phyloP scores from a whole-genome alignment of 2,113 vertebrate species.

The Festucalex cinctus region DNA sequence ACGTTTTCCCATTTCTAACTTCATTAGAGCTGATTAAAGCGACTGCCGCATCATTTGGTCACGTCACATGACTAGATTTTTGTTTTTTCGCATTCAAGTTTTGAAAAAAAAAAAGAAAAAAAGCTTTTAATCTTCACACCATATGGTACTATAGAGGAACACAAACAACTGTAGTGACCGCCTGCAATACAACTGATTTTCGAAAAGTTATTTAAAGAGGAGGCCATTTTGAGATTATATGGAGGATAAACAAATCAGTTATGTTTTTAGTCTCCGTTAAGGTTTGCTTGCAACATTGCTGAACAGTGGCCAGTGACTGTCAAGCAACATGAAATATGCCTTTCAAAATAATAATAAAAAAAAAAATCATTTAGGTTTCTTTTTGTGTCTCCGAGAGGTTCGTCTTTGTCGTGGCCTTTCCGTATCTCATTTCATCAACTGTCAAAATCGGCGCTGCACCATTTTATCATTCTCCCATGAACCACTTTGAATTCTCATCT shows the following conservation, averaged over 20 bases:
- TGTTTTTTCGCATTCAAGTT: not conserved
- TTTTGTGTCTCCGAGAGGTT: slow-evolving; percentile 53
- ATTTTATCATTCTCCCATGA: slow-evolving; percentile 44
- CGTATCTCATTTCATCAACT: slow-evolving; percentile 49
- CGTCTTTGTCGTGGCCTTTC: slow-evolving; percentile 41
- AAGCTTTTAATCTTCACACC: slow-evolving; percentile 40
- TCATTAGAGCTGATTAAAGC: slow-evolving; percentile 75
- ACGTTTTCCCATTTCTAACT: slow-evolving; percentile 46
- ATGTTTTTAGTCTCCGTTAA: too few relatives aligned
- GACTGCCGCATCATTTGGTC: slow-evolving; percentile 62
- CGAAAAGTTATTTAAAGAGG: not conserved
- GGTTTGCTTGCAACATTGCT: slow-evolving; percentile 40
- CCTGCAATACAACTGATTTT: slow-evolving; percentile 32
- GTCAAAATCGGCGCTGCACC: slow-evolving; percentile 22
- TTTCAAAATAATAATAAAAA: slow-evolving; percentile 31
- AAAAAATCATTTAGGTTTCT: slow-evolving; percentile 64
- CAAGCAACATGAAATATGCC: slow-evolving; percentile 50
- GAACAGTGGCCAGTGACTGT: slow-evolving; percentile 68
- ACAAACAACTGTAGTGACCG: slow-evolving; percentile 5
- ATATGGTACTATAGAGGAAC: slow-evolving; percentile 4
- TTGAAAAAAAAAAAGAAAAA: too few relatives aligned
- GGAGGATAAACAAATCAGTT: not conserved
- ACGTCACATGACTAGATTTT: slow-evolving; percentile 56
- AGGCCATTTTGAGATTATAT: not conserved
- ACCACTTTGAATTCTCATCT: slow-evolving; percentile 49